Conservation (phyloP, 2,888 invertebrate species). For the Torymus auratus region DNA sequence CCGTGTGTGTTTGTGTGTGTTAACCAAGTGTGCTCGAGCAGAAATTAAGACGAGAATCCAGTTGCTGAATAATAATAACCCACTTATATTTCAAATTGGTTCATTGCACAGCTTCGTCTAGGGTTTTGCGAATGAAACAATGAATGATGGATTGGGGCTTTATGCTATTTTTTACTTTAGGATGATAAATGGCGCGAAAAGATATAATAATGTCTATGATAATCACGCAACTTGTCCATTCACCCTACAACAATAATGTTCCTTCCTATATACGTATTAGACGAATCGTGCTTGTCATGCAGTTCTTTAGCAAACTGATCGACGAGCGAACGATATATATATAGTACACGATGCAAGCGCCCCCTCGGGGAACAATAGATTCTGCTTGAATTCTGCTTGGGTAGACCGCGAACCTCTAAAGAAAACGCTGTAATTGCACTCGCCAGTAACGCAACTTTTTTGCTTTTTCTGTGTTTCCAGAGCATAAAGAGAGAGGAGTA, state of each 20-base stretch:
- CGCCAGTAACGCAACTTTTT: slow-evolving; percentile 72
- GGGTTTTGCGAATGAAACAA: too few species aligned
- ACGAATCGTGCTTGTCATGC: too few species aligned
- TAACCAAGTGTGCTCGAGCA: background rate
- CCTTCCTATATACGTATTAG: too few species aligned
- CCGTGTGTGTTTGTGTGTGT: background rate
- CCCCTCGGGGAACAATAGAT: background rate
- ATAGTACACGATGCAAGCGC: too few species aligned
- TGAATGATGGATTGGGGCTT: too few species aligned
- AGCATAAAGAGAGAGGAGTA: slow-evolving; percentile 64
- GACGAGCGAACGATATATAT: too few species aligned
- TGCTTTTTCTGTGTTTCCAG: slow-evolving; percentile 74
- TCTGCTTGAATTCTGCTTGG: slow-evolving; percentile 34
- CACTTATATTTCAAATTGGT: slow-evolving; percentile 7
- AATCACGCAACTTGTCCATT: too few species aligned
- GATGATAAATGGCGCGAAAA: too few species aligned
- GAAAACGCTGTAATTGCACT: slow-evolving; percentile 70
- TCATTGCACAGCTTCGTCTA: background rate
- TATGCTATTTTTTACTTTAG: too few species aligned
- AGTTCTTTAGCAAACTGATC: too few species aligned
- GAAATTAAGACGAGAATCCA: slow-evolving; percentile 25
- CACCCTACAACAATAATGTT: too few species aligned
- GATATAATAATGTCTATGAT: too few species aligned
- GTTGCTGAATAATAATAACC: background rate
- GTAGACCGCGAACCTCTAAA: slow-evolving; percentile 49